Evolutionary conservation across 92 coral and sea anemone genomes (phyloP), one percentile per base, ranked within the genome.

Genomic region (Pocillopora grandis): DNA sequence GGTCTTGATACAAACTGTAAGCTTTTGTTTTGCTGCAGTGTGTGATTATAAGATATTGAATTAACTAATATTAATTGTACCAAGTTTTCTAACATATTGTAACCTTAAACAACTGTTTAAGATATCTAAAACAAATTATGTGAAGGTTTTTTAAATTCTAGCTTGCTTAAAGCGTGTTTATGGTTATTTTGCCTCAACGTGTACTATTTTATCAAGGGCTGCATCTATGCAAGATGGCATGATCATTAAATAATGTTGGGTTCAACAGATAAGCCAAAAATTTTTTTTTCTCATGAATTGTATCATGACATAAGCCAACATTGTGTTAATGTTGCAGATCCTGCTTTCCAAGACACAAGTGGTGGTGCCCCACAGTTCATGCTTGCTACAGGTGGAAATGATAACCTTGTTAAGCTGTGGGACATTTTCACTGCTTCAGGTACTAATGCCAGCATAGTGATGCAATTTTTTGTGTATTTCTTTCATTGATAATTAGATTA

Each of bases 311-410:
- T 42, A 42, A 42, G 49, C 49, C 3, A 42, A 42, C 49, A 42
- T 42, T 42, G 49, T 13, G 67, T 49, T 18, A 5, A 59, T 79
- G 23, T 83, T 19, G 1, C 67, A 95, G 98, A 89, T 59, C 98
- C 98, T 58, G 75, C 87, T 9, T 80, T 75, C 62, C 86, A 90
- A 23, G 99, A 96, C 85, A 96, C 99, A 60, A 96, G 98, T 90
- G 99, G 98, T 58, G 89, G 95, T 91, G 98, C 98, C 0, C 99
- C 99, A 62, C 97, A 94, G 49, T 96, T 96, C 74, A 70, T 96
- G 58, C 85, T 96, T 75, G 99, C 95, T 23, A 84, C 99, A 74
- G 98, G 97, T 83, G 99, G 99, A 14, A 93, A 89, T 83, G 99
- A 94, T 62, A 96, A 94, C 83, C 93, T 96, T 88, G 98, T 96